phyloP scores from a whole-genome alignment of 1,140 invertebrate genomes.

The Nomia melanderi region DNA sequence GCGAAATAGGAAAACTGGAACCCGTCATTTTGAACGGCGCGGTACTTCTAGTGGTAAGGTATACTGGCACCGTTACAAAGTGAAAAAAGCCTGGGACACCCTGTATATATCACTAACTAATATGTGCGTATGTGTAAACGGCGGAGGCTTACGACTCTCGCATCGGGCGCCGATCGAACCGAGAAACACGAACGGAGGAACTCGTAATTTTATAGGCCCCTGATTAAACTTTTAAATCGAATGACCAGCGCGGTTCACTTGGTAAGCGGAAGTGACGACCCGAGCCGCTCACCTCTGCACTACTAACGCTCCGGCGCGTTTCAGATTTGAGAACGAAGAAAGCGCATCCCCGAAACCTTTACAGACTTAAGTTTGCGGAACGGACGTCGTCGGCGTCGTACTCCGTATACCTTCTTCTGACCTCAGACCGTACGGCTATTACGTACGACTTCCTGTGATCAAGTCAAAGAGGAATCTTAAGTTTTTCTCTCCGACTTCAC shows the following conservation, averaged over 20 bases:
- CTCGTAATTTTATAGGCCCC: constrained; percentile 77
- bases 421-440: constrained; percentile 63
- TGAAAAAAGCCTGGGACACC: no score
- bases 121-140: no score
- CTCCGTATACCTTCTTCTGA: constrained; percentile 54
- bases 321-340: constrained; percentile 75
- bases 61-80: no score
- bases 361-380: constrained; percentile 71
- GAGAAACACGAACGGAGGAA: constrained; percentile 45
- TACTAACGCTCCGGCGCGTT: constrained; percentile 74
- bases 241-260: constrained; percentile 76
- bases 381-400: constrained; percentile 50
- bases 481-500: constrained; percentile 36
- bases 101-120: no score
- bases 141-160: not conserved
- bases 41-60: no score
- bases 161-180: not conserved
- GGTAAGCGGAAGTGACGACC: constrained; percentile 80
- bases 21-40: no score
- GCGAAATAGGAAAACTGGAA: no score
- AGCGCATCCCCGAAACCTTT: constrained; percentile 75
- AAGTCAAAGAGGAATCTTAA: constrained; percentile 57
- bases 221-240: constrained; percentile 82
- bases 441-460: constrained; percentile 69
- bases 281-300: constrained; percentile 80